phyloP scores from a whole-genome alignment of 2,113 vertebrate species.

The Octodon degus region DNA sequence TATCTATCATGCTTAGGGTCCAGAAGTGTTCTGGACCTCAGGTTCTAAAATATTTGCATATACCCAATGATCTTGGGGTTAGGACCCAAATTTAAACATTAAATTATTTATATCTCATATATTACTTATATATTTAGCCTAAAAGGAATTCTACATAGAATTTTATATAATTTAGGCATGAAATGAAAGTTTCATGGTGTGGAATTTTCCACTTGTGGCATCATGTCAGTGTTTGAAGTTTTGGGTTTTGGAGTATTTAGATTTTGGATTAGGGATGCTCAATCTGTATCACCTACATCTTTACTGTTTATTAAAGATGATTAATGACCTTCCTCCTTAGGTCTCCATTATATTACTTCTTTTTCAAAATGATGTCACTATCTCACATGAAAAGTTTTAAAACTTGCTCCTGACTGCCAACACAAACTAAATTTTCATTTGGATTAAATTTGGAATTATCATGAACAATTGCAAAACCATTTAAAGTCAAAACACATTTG shows the following conservation, averaged over 20 bases:
- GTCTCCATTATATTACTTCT: not conserved
- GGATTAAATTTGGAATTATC: slow-evolving; percentile 34
- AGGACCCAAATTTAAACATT: not conserved
- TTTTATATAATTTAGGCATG: not conserved
- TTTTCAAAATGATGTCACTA: slow-evolving; percentile 10
- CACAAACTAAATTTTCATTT: slow-evolving; percentile 51
- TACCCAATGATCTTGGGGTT: not conserved
- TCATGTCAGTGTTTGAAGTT: not conserved
- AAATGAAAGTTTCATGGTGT: not conserved
- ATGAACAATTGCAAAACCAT: slow-evolving; percentile 4
- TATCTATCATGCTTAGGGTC: not conserved
- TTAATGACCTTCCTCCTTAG: not conserved
- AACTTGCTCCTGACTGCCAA: not conserved
- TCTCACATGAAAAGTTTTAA: not conserved
- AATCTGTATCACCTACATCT: not conserved
- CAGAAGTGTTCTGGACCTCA: not conserved
- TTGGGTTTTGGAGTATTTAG: not conserved
- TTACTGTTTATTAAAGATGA: not conserved
- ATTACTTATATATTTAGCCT: not conserved
- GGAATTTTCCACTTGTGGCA: not conserved
- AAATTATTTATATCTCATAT: not conserved
- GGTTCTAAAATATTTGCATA: not conserved
- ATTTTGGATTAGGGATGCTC: not conserved
- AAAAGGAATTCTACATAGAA: not conserved
- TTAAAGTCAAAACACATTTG: not conserved